These are phyloP conservation scores for Octomys mimax DNA, from an alignment of 2,797 vertebrate species.

Conservation along the genomic window DNA sequence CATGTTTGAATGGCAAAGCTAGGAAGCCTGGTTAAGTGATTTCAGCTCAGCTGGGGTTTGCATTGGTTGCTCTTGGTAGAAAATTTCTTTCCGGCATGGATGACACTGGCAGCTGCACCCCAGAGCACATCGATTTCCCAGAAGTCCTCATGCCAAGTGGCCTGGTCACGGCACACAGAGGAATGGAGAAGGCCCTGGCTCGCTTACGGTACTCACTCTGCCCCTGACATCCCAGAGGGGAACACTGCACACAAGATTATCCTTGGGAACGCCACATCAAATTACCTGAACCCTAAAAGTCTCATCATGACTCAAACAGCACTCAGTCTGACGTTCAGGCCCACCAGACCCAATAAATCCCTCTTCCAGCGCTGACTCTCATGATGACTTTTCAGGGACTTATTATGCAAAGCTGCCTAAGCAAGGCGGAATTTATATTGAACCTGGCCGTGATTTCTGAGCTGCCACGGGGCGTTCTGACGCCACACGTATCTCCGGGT, in stretches of 20 bases:
- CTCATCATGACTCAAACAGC: constrained; percentile 32
- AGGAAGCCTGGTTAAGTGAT: not conserved
- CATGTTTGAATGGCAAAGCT: not conserved
- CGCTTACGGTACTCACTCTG: not conserved
- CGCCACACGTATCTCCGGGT: constrained; percentile 64
- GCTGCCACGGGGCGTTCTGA: constrained; percentile 76
- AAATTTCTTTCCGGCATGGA: not conserved
- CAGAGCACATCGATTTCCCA: not conserved
- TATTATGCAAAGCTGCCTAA: constrained; percentile 83
- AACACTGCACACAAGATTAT: not conserved
- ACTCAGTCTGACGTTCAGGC: constrained; percentile 22
- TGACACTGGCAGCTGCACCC: not conserved
- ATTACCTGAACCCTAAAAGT: constrained; percentile 61
- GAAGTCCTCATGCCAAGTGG: not conserved
- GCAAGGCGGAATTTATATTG: constrained; percentile 78
- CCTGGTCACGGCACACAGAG: not conserved
- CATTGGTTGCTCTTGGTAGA: not conserved
- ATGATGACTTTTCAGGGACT: constrained; percentile 80
- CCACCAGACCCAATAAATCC: constrained; percentile 69
- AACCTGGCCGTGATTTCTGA: constrained; percentile 82
- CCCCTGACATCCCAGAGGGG: not conserved
- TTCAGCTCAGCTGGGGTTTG: constrained; percentile 18
- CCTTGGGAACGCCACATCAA: constrained; percentile 45
- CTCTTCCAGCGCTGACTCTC: constrained; percentile 25
- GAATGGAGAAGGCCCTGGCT: not conserved